Evolutionary conservation across 1,140 invertebrate genomes (phyloP).

Genomic region (Gerris buenoi): DNA sequence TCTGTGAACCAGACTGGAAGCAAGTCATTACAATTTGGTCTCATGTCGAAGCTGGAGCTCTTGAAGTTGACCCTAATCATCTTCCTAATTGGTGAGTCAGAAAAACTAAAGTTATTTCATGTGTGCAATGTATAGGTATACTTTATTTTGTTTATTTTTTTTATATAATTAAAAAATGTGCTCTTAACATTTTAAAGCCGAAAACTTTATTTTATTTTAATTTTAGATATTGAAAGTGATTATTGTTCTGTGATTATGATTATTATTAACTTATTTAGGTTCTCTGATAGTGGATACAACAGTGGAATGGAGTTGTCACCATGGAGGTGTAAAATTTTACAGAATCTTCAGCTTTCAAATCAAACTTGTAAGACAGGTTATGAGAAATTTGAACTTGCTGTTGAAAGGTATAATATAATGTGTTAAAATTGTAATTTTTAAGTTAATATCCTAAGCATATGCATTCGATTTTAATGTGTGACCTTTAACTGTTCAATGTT

Average conservation of each 20-base stretch:
- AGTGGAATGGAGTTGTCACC: conserved; percentile 25
- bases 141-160: too few species aligned
- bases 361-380: conserved; percentile 35
- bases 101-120: too few species aligned
- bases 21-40: conserved; percentile 37
- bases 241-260: too few species aligned
- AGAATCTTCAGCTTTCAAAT: conserved; percentile 45
- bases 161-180: too few species aligned
- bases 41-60: conserved; percentile 63
- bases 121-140: too few species aligned
- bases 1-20: conserved; percentile 23
- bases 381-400: conserved; percentile 48
- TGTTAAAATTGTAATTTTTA: conserved; percentile 2
- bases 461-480: too few species aligned
- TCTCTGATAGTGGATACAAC: conserved; percentile 38
- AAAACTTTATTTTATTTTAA: too few species aligned
- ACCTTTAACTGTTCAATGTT: too few species aligned
- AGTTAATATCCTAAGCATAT: too few species aligned
- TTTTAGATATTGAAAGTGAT: too few species aligned
- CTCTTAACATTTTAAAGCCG: too few species aligned
- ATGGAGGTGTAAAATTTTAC: conserved; percentile 58
- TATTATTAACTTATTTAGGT: conserved; percentile 26
- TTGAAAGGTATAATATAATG: conserved; percentile 45
- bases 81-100: conserved; percentile 60
- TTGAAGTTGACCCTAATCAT: conserved; percentile 46